Conservation (phyloP, 2,113 vertebrate species). For the Psittacus erithacus region DNA sequence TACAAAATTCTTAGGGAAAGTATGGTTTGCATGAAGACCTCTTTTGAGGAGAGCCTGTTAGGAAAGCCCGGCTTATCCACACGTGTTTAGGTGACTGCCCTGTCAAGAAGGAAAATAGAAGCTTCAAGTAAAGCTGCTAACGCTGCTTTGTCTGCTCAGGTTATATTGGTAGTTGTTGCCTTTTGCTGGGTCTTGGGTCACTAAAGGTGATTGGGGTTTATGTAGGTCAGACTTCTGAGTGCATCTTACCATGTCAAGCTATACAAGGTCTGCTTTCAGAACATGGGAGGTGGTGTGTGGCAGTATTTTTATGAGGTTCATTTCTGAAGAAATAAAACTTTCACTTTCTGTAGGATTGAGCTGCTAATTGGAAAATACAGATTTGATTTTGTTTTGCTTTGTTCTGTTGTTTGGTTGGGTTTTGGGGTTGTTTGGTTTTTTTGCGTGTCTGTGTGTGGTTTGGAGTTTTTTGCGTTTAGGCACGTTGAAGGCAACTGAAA, state of each 20-base stretch:
- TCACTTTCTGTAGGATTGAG: neutral
- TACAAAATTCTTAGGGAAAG: accelerated
- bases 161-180: accelerated
- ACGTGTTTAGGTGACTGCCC: accelerated
- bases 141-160: accelerated
- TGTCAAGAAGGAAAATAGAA: too few species aligned
- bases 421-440: accelerated
- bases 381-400: neutral
- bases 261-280: neutral
- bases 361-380: neutral
- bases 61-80: accelerated
- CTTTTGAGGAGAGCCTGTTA: too few species aligned
- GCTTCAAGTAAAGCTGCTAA: neutral
- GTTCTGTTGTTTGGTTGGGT: neutral
- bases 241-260: accelerated
- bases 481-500: neutral
- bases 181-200: accelerated
- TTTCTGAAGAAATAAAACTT: neutral
- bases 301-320: accelerated
- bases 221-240: accelerated
- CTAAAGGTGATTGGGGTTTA: accelerated
- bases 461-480: neutral
- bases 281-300: accelerated
- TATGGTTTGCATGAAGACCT: accelerated
- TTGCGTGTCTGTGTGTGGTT: neutral